Base-by-base conservation (phyloP, 2,888 invertebrate genomes). In the Pycnomerus fuliginosus region DNA sequence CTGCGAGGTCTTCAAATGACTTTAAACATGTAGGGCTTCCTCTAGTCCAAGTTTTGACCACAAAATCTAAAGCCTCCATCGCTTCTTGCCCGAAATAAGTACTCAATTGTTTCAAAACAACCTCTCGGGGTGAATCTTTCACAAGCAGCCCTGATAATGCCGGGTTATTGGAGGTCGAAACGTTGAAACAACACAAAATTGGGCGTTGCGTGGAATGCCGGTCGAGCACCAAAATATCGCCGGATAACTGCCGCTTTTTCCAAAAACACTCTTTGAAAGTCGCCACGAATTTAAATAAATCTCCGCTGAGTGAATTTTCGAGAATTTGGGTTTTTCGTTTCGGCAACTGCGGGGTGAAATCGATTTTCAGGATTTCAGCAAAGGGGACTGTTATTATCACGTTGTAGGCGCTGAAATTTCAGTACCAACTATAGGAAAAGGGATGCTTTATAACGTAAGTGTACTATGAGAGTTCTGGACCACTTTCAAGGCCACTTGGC, bases 251-350 rank as follows among this genome's bases (percentile, higher is more conserved):
- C 8, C 33, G 34, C 1, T 54, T 30, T 29, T 31, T 52, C 67
- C 67, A 67, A 48, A 66, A 67, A 13, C 53, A 58, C 52, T 49
- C 48, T 28, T 47, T 33, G 30, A 65, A 67, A 7, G 61, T 63
- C 0, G 53, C 56, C 11, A 62, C 46, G 39, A 65, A 67, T 41
- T 61, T 60, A 2, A 54, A 52, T 11, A 61, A 40, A 5, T 36
- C 40, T 27, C 56, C 60, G 10, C 4, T n/a, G 4, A 34, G 10
- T 12, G 52, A 22, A 31, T 39, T 44, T 17, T 39, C 16, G 4
- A 59, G 41, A 10, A 55, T 33, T 4, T 37, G 24, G 3, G 14
- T 20, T 32, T 48, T 56, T 2, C 22, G 4, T 2, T 39, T 16
- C 2, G 45, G 40, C 14, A 65, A 38, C 2, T 54, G 43, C 8